Evolutionary conservation across 2,797 vertebrate genomes (phyloP), one percentile per base, ranked within the genome.

Genomic region (Neomorphus geoffroyi): DNA sequence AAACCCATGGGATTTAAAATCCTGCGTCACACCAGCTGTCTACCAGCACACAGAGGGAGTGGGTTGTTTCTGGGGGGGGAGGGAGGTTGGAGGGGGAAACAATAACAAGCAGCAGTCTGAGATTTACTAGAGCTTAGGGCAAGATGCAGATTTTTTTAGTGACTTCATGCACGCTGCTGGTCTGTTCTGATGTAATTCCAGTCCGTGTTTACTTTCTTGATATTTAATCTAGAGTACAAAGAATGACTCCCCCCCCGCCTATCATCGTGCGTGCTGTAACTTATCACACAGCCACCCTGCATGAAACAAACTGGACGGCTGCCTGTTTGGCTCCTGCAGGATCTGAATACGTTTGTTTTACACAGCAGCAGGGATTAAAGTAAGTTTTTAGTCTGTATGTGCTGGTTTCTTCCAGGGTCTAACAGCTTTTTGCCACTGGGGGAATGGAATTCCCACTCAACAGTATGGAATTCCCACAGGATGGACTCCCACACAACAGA

Each of bases 11-110:
- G 95, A 96, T 95, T 97, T 95, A 97, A 86, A 88, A 96, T 95
- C 92, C 83, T 95, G 88, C 89, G 79, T 97, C 97, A 97, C 61
- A 92, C 96, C 97, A 98, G 97, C 97, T 98, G 97, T 97, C 94
- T 96, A 53, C 66, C 86, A 94, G 87, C 69, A 92, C 90, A 86
- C n/a, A 83, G 88, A 87, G 57, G n/a, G 74, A 78, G 79, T 93
- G 67, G 65, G 65, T 66, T 82, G 46, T 61, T 24, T 70, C 80
- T 3, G 2, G 60, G 60, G 86, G 21, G 61, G 81, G 50, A 15
- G 69, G 69, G 73, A 39, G 64, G 66, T 46, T 85, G 69, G 48
- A 61, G 71, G 51, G 35, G n/a, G 24, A 56, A 94, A 84, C 66
- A 94, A 72, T 88, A 95, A 88, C 56, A 95, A 94, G 84, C 83